Evolutionary conservation across 64 coral and sea anemone species (phyloP).

Genomic region (Platygyra sinensis): DNA sequence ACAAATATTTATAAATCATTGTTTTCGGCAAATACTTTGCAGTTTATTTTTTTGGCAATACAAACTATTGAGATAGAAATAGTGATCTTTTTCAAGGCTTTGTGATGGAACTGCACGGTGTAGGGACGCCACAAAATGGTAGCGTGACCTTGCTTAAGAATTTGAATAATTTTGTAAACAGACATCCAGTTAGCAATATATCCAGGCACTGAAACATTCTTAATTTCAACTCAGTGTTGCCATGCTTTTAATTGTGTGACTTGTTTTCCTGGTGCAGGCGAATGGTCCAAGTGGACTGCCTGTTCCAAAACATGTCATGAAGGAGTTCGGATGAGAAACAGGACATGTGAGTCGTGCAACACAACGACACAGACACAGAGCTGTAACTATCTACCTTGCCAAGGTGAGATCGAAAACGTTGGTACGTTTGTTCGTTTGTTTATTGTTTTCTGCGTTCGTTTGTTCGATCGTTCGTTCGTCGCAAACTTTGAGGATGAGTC

Average conservation of each 20-base stretch:
- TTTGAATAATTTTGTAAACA: neutral
- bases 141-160: neutral
- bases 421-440: no score
- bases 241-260: neutral
- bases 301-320: constrained; percentile 47
- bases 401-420: constrained; percentile 11
- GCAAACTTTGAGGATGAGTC: no score
- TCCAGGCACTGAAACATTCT: no score
- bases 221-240: neutral
- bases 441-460: no score
- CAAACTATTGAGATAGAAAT: no score
- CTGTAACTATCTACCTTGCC: constrained; percentile 16
- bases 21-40: no score
- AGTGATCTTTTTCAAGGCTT: no score
- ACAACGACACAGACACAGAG: constrained; percentile 4
- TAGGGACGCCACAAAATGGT: no score
- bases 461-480: no score
- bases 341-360: constrained; percentile 48
- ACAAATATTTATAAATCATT: no score
- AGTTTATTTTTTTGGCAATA: no score
- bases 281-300: constrained; percentile 54
- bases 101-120: no score
- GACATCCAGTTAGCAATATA: neutral
- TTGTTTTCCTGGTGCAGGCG: constrained; percentile 6
- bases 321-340: constrained; percentile 48